Conservation (phyloP, 2,797 vertebrate genomes). For the Fistularia tabacaria region DNA sequence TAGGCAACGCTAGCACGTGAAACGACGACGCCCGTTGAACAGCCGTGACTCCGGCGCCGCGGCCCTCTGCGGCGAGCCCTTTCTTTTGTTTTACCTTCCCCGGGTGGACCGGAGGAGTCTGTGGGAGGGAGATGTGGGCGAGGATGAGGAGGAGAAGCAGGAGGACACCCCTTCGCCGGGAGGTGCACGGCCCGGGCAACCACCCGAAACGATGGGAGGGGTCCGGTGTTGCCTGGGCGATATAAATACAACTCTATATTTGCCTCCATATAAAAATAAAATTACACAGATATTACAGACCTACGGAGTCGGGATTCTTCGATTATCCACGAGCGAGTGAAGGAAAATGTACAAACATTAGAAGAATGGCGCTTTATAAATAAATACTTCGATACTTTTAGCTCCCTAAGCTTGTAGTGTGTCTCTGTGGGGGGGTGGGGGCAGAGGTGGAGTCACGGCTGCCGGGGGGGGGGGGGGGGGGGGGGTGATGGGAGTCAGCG, state of each 20-base stretch:
- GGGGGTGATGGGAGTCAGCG: constrained; percentile 44
- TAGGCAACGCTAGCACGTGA: constrained; percentile 28
- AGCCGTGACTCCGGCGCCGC: constrained; percentile 67
- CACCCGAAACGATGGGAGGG: constrained; percentile 16
- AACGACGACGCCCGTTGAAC: constrained; percentile 43
- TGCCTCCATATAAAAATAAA: constrained; percentile 75
- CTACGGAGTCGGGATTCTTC: constrained; percentile 48
- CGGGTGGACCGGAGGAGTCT: neutral
- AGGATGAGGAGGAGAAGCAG: neutral
- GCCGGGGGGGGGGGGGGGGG: constrained; percentile 63
- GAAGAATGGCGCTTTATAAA: constrained; percentile 62
- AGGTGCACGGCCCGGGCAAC: constrained; percentile 28
- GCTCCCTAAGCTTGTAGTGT: constrained; percentile 30
- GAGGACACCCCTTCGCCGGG: neutral
- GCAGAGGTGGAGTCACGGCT: constrained; percentile 69
- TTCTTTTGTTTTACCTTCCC: constrained; percentile 7
- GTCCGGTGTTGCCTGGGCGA: constrained; percentile 52
- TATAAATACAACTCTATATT: constrained; percentile 69
- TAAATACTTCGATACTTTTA: constrained; percentile 53
- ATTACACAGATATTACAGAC: constrained; percentile 68
- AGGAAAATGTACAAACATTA: constrained; percentile 64
- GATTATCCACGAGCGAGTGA: constrained; percentile 35
- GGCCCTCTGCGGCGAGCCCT: constrained; percentile 44
- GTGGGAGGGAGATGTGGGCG: too few species aligned
- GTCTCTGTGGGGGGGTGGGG: constrained; percentile 42